phyloP scores from a whole-genome alignment of 1,140 invertebrate species.

The Pseudomyrmex sp. region DNA sequence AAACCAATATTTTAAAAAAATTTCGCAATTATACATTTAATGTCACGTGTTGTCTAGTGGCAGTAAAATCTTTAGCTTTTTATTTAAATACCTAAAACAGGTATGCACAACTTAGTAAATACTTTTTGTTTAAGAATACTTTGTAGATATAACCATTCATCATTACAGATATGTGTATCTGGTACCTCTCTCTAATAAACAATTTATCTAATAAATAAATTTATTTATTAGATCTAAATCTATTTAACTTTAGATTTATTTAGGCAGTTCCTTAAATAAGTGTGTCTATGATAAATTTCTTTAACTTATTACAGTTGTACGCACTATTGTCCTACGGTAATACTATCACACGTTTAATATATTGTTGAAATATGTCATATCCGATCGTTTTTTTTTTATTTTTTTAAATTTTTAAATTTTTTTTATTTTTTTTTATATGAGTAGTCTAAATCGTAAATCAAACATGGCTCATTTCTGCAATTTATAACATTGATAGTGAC shows the following conservation, averaged over 20 bases:
- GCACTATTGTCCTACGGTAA: slow-evolving; percentile 9
- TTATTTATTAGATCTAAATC: no score
- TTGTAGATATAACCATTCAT: slow-evolving; percentile 13
- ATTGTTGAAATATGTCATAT: slow-evolving; percentile 17
- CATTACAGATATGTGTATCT: background rate
- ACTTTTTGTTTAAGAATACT: slow-evolving; percentile 6
- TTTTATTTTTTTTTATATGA: no score
- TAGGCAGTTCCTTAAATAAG: no score
- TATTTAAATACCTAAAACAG: slow-evolving; percentile 42
- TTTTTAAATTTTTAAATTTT: background rate
- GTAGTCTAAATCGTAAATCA: no score
- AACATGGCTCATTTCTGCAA: no score
- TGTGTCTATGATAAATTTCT: no score
- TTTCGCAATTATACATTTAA: slow-evolving; percentile 52
- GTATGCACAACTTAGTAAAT: slow-evolving; percentile 50
- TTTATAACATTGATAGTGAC: no score
- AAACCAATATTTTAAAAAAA: slow-evolving; percentile 50
- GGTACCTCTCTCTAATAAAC: background rate
- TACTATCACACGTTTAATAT: slow-evolving; percentile 11
- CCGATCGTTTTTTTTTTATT: slow-evolving; percentile 61
- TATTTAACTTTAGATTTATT: no score
- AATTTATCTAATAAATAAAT: background rate
- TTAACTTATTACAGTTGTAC: slow-evolving; percentile 27
- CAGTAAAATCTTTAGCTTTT: slow-evolving; percentile 35
- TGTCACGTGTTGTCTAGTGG: slow-evolving; percentile 25